These are phyloP conservation scores for Microctenopoma stevenorrisi DNA, from an alignment of 2,797 vertebrate genomes.

Conservation along the genomic window DNA sequence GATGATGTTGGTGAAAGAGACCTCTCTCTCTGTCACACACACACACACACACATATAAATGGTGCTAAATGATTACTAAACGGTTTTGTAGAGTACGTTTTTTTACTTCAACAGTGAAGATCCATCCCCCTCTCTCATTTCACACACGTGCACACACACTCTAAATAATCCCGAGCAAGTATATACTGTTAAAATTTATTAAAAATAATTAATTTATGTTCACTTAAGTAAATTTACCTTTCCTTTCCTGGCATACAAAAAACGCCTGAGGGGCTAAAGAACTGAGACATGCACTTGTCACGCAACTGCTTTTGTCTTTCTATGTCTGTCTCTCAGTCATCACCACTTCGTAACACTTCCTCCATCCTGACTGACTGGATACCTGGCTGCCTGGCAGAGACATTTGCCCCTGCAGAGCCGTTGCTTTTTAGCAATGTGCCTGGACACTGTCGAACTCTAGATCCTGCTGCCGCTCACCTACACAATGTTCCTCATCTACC, in stretches of 20 bases:
- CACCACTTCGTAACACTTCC: neutral
- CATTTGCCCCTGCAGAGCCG: slow-evolving; percentile 45
- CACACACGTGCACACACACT: slow-evolving; percentile 3
- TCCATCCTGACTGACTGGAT: slow-evolving; percentile 36
- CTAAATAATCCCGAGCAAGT: slow-evolving; percentile 40
- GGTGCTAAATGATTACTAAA: too few relatives aligned
- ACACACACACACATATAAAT: too few relatives aligned
- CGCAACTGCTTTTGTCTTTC: slow-evolving; percentile 62
- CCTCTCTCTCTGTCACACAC: neutral
- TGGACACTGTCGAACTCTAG: slow-evolving; percentile 45
- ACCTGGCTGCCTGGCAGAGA: slow-evolving; percentile 57
- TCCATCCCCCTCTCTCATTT: slow-evolving; percentile 12
- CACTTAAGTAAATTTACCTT: slow-evolving; percentile 74
- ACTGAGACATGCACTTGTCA: slow-evolving; percentile 76
- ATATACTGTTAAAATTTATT: slow-evolving; percentile 69
- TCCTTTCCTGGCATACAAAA: slow-evolving; percentile 80
- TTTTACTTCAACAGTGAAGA: slow-evolving; percentile 8
- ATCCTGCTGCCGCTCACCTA: slow-evolving; percentile 35
- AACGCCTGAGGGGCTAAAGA: slow-evolving; percentile 62
- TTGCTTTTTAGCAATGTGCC: slow-evolving; percentile 46
- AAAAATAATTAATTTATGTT: too few relatives aligned
- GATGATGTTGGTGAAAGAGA: slow-evolving; percentile 44
- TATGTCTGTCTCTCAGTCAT: slow-evolving; percentile 11
- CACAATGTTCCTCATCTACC: slow-evolving; percentile 10
- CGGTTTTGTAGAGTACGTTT: neutral